These are phyloP conservation scores for Sus cebifrons DNA, from an alignment of 2,797 vertebrate species.

Conservation along the genomic window DNA sequence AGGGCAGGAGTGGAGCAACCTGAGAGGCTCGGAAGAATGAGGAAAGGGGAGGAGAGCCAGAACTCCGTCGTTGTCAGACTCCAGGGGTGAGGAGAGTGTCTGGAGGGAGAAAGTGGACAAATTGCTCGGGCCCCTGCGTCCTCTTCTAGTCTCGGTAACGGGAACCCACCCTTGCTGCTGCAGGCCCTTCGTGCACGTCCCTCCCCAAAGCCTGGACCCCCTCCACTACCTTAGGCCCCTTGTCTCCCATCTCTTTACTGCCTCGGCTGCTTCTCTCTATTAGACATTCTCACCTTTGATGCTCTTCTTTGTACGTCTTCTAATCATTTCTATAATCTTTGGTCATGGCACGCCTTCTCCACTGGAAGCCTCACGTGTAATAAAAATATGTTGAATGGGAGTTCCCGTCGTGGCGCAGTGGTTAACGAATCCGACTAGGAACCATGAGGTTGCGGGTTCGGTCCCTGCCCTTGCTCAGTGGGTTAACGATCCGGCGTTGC, in stretches of 20 bases:
- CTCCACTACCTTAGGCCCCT: neutral
- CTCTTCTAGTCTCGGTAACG: neutral
- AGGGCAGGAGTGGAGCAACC: neutral
- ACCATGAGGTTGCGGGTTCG: too few species aligned
- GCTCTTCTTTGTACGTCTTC: neutral
- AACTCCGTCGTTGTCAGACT: neutral
- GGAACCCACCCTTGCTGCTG: fast-evolving
- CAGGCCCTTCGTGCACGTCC: neutral
- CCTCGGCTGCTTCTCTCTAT: neutral
- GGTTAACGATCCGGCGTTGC: too few species aligned
- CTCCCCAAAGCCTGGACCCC: fast-evolving
- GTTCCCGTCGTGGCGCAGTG: too few species aligned
- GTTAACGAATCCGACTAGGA: too few species aligned
- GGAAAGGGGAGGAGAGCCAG: neutral
- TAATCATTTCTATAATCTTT: constrained; percentile 10
- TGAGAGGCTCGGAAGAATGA: fast-evolving
- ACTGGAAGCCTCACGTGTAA: neutral
- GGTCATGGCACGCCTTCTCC: neutral
- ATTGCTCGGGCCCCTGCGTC: fast-evolving
- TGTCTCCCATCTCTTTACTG: neutral
- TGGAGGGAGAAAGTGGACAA: neutral
- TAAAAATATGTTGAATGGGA: neutral
- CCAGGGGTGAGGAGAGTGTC: neutral
- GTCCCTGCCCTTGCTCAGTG: too few species aligned
- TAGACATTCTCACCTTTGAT: neutral